These are phyloP conservation scores for Stenolophus ochropezus DNA, from an alignment of 2,888 invertebrate genomes.

Conservation along the genomic window DNA sequence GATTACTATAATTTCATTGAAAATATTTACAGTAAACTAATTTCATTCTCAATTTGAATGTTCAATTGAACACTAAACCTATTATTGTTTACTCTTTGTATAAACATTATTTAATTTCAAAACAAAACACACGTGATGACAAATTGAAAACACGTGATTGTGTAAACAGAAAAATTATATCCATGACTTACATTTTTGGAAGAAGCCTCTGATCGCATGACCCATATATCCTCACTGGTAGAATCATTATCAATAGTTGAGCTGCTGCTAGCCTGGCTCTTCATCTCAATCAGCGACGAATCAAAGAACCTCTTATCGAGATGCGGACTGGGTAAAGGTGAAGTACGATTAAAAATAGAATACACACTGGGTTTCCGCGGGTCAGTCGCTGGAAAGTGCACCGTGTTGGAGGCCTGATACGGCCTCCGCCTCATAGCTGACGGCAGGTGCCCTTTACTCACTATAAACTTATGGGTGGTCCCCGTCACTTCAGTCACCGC, in stretches of 20 bases:
- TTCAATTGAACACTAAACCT: no score
- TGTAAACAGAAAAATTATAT: not conserved
- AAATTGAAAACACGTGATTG: not conserved
- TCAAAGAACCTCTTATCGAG: conserved; percentile 88
- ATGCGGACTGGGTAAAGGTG: conserved; percentile 79
- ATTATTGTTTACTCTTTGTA: not conserved
- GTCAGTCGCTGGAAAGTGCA: conserved; percentile 81
- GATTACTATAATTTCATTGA: no score
- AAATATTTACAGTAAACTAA: no score
- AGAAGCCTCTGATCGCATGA: conserved; percentile 76
- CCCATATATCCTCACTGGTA: conserved; percentile 82
- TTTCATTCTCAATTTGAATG: no score
- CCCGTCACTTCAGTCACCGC: conserved; percentile 72
- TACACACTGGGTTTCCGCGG: conserved; percentile 77
- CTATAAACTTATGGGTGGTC: conserved; percentile 76
- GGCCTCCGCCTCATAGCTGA: conserved; percentile 71
- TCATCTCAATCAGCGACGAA: conserved; percentile 87
- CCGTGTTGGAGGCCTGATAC: conserved; percentile 79
- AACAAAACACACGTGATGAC: not conserved
- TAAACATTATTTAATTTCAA: not conserved
- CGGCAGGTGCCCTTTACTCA: conserved; percentile 74
- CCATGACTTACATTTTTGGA: conserved; percentile 76
- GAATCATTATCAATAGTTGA: conserved; percentile 77
- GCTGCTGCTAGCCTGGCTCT: conserved; percentile 81
- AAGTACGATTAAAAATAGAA: conserved; percentile 75